These are phyloP conservation scores for Patella vulgata DNA, from an alignment of 1,140 invertebrate genomes.

Conservation along the genomic window DNA sequence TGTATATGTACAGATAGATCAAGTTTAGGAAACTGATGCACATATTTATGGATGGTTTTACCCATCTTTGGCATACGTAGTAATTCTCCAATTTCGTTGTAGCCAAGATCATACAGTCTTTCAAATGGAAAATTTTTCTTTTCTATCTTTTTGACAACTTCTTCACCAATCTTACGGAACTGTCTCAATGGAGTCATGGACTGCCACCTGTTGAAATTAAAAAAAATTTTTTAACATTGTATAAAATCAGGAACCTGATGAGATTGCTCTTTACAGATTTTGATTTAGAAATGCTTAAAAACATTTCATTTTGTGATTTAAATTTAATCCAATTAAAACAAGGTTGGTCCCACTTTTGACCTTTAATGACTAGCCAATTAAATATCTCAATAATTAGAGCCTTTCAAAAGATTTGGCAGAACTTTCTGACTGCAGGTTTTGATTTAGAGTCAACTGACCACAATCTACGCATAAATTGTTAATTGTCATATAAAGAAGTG, in stretches of 20 bases:
- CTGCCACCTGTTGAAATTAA: slow-evolving; percentile 80
- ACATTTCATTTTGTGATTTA: too few relatives aligned
- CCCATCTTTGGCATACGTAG: slow-evolving; percentile 96
- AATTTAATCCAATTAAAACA: too few relatives aligned
- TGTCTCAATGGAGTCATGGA: slow-evolving; percentile 98
- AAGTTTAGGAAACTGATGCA: slow-evolving; percentile 96
- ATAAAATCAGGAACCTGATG: neutral
- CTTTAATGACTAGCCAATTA: too few relatives aligned
- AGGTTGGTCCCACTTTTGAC: too few relatives aligned
- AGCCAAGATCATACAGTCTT: slow-evolving; percentile 92
- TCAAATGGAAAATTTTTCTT: slow-evolving; percentile 82
- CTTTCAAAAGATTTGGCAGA: too few relatives aligned
- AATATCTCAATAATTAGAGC: too few relatives aligned
- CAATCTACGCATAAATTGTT: too few relatives aligned
- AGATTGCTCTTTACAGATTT: too few relatives aligned
- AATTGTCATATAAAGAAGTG: too few relatives aligned
- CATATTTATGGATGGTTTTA: slow-evolving; percentile 97
- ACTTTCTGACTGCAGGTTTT: too few relatives aligned
- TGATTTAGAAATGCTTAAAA: too few relatives aligned
- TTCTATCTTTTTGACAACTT: slow-evolving; percentile 97
- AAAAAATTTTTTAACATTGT: slow-evolving; percentile 3
- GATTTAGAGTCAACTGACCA: too few relatives aligned
- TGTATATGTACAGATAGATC: slow-evolving; percentile 96
- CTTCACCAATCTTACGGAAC: slow-evolving; percentile 97
- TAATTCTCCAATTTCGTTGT: slow-evolving; percentile 97